phyloP scores from a whole-genome alignment of 2,113 vertebrate genomes.

The Pseudorasbora parva region DNA sequence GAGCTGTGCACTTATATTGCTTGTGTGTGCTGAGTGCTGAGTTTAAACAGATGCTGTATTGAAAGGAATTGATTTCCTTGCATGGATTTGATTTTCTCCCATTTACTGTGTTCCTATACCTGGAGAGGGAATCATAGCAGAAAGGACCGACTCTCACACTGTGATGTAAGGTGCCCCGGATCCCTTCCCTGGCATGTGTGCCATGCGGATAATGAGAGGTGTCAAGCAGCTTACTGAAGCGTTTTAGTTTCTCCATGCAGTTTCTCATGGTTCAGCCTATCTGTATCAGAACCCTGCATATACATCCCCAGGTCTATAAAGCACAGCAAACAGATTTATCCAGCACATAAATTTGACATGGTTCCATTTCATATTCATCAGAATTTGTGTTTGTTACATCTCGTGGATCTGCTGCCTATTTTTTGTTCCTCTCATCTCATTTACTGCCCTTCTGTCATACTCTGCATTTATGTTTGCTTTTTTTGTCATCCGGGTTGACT shows the following conservation, averaged over 20 bases:
- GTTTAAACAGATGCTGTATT: conserved; percentile 6
- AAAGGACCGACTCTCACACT: conserved; percentile 31
- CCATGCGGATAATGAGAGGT: conserved; percentile 48
- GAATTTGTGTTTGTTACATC: conserved; percentile 32
- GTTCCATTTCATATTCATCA: conserved; percentile 59
- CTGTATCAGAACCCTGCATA: conserved; percentile 45
- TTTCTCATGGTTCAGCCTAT: conserved; percentile 26
- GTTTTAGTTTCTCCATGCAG: conserved; percentile 39
- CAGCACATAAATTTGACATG: conserved; percentile 52
- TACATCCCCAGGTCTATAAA: conserved; percentile 58
- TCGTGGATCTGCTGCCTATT: conserved; percentile 19
- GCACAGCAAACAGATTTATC: conserved; percentile 59
- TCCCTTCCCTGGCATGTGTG: conserved; percentile 25
- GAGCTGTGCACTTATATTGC: neutral
- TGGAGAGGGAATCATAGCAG: conserved; percentile 34
- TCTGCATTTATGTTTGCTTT: conserved; percentile 18
- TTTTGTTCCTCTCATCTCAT: conserved; percentile 30
- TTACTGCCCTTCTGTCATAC: conserved; percentile 1
- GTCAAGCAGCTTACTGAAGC: conserved; percentile 49
- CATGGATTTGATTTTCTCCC: conserved; percentile 5
- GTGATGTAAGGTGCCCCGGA: conserved; percentile 43
- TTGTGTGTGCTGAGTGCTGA: neutral
- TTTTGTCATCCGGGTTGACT: conserved; percentile 55
- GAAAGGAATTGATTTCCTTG: conserved; percentile 11
- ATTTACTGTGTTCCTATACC: conserved; percentile 18